Evolutionary conservation across 2,797 vertebrate species (phyloP).

Genomic region (Philypnodon macrostomus): DNA sequence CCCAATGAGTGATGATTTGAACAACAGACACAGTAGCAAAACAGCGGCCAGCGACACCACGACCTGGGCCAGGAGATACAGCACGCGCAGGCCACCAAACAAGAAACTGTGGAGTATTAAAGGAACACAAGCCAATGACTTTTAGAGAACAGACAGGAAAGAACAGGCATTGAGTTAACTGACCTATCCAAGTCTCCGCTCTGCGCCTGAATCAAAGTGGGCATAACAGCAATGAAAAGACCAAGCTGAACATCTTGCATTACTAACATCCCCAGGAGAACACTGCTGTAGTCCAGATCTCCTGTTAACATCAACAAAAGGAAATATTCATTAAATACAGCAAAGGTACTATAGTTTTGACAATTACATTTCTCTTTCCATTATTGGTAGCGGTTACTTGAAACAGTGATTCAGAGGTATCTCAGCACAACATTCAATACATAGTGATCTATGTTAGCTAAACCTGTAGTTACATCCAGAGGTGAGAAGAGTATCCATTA

Average conservation of each 20-base stretch:
- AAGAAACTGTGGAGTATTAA: slow-evolving; percentile 80
- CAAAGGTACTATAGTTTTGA: too few species aligned
- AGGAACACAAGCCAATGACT: too few species aligned
- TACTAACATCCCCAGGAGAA: slow-evolving; percentile 94
- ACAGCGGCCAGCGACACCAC: slow-evolving; percentile 86
- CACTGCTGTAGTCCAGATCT: slow-evolving; percentile 91
- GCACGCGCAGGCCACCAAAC: slow-evolving; percentile 80
- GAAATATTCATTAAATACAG: too few species aligned
- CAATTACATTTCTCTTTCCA: too few species aligned
- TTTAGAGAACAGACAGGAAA: neutral
- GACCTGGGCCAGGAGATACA: slow-evolving; percentile 85
- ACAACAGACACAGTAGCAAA: slow-evolving; percentile 83
- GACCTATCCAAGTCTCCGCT: slow-evolving; percentile 82
- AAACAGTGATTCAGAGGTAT: too few species aligned
- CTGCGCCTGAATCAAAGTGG: slow-evolving; percentile 89
- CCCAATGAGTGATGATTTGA: slow-evolving; percentile 87
- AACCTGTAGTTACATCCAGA: too few species aligned
- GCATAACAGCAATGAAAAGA: slow-evolving; percentile 93
- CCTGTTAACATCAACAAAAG: slow-evolving; percentile 67
- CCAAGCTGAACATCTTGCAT: slow-evolving; percentile 98
- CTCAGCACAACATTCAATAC: too few species aligned
- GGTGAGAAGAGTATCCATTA: too few species aligned
- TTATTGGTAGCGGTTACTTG: too few species aligned
- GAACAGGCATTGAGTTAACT: slow-evolving; percentile 1
- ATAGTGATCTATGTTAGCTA: too few species aligned